A percentile compares a stretch with the other conserved stretches of the same genome.
phyloP scores from a whole-genome alignment of 2,888 invertebrate species.

The Coronaproctus castanopsis region DNA sequence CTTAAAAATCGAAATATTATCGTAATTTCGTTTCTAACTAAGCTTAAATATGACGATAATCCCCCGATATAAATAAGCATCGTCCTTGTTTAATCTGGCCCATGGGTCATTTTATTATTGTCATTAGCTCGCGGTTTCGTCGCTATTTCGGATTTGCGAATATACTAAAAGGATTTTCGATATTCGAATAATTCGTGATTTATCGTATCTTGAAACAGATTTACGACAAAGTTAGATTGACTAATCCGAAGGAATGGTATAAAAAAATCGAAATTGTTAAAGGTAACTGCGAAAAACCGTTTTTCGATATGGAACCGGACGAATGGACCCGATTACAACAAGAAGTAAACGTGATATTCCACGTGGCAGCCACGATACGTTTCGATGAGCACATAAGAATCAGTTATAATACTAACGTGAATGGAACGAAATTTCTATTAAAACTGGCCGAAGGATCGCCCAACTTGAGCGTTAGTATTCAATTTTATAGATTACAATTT shows the following conservation, averaged over 20 bases:
- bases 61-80: too few species aligned
- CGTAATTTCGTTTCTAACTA: too few species aligned
- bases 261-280: conserved; percentile 6
- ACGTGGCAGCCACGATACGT: conserved; percentile 5
- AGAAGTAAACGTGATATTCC: conserved; percentile 5
- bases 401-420: conserved; percentile 8
- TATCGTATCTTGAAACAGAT: too few species aligned
- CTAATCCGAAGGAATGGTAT: conserved; percentile 6
- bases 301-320: conserved; percentile 1
- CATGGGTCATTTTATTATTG: too few species aligned
- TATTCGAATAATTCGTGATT: too few species aligned
- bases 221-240: conserved; percentile 6
- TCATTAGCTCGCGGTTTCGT: too few species aligned
- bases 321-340: background rate
- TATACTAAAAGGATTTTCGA: too few species aligned
- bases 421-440: conserved; percentile 6
- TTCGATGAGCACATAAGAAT: conserved; percentile 9
- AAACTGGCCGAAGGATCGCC: conserved; percentile 5
- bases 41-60: too few species aligned
- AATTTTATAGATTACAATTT: too few species aligned
- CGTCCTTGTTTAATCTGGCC: too few species aligned
- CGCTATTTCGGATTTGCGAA: too few species aligned
- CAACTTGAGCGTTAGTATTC: conserved; percentile 3
- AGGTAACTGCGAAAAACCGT: conserved; percentile 2
- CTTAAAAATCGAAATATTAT: too few species aligned